Percentiles rank a stretch among this genome's conserved stretches.
Conservation (phyloP, 2,888 invertebrate genomes). For the Drosophila birchii region DNA sequence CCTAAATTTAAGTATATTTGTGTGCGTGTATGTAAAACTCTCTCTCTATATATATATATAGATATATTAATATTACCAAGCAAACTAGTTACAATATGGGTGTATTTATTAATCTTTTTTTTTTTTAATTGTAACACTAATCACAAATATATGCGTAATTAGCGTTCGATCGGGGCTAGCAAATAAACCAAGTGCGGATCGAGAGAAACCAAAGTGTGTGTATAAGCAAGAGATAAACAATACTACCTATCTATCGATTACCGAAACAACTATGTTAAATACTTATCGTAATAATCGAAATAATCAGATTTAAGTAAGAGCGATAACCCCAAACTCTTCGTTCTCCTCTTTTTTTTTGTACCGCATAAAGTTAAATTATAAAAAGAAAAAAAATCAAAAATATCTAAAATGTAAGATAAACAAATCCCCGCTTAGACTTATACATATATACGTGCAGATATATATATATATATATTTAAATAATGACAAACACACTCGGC, state of each 20-base stretch:
- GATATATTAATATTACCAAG: constrained; percentile 23
- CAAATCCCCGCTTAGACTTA: constrained; percentile 37
- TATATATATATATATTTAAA: constrained; percentile 17
- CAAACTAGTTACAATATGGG: constrained; percentile 69
- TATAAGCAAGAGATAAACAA: constrained; percentile 60
- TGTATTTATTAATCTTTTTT: constrained; percentile 71
- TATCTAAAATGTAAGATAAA: constrained; percentile 44
- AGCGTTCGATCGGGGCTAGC: constrained; percentile 69
- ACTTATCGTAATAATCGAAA: constrained; percentile 45
- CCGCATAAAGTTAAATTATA: constrained; percentile 34
- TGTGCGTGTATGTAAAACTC: constrained; percentile 27
- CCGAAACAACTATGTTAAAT: constrained; percentile 67
- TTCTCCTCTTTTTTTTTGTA: constrained; percentile 33
- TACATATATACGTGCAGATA: constrained; percentile 35
- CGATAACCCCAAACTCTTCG: constrained; percentile 28
- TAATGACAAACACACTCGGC: neutral
- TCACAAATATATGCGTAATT: constrained; percentile 61
- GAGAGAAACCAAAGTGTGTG: constrained; percentile 77
- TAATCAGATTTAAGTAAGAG: constrained; percentile 42
- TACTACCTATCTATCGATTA: constrained; percentile 64
- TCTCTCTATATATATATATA: constrained; percentile 2
- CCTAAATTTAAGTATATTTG: constrained; percentile 24
- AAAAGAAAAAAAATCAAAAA: constrained; percentile 36
- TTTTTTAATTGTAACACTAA: constrained; percentile 49
- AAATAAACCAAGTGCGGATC: constrained; percentile 52